Conservation (phyloP, 1,140 invertebrate species). For the Lepeophtheirus salmonis region DNA sequence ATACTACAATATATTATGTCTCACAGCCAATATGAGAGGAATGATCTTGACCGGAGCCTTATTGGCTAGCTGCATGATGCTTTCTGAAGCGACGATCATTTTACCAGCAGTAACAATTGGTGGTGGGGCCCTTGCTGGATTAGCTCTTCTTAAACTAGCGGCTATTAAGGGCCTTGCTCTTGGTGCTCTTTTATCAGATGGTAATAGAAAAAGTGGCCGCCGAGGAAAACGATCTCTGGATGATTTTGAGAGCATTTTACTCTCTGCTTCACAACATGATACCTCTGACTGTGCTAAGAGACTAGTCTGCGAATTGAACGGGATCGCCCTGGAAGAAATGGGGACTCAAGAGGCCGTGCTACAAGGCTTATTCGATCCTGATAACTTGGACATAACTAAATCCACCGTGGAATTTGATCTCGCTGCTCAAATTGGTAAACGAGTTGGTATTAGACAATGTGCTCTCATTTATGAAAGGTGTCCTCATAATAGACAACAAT, state of each 20-base stretch:
- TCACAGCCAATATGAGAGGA: background rate
- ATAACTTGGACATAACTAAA: conserved; percentile 1
- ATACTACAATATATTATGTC: no score
- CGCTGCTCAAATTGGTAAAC: conserved; percentile 1
- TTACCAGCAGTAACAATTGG: background rate
- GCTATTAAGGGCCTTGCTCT: background rate
- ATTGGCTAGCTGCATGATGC: background rate
- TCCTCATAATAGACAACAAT: background rate
- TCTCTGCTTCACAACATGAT: background rate
- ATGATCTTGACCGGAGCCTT: background rate
- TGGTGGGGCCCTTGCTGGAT: background rate
- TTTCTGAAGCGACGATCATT: background rate
- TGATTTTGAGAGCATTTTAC: background rate
- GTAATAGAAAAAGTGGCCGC: no score
- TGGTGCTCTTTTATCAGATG: background rate
- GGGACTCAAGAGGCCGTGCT: background rate
- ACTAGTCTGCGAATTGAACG: conserved; percentile 2
- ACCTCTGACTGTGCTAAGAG: conserved; percentile 12
- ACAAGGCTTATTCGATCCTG: background rate
- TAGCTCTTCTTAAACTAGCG: background rate
- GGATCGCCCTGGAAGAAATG: background rate
- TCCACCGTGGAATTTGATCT: conserved; percentile 12
- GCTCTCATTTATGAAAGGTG: conserved; percentile 2
- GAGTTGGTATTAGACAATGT: conserved; percentile 5
- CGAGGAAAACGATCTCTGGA: background rate